These are phyloP conservation scores for Hirundo rustica DNA, from an alignment of 2,797 vertebrate species.

Conservation along the genomic window DNA sequence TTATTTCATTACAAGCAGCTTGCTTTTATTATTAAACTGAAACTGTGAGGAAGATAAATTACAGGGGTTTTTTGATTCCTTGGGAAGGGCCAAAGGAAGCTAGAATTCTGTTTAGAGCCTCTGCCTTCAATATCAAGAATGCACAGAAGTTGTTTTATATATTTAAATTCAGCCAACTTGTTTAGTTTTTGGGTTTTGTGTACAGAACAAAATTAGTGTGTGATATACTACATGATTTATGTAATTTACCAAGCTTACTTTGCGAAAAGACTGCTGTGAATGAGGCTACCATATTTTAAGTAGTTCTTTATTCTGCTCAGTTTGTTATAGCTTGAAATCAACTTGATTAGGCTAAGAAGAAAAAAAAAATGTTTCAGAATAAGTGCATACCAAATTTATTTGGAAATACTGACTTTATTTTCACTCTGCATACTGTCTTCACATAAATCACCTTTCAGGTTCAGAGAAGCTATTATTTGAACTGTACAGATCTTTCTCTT, in stretches of 20 bases:
- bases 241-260: background rate
- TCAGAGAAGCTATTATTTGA: background rate
- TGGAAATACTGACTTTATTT: background rate
- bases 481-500: background rate
- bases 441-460: background rate
- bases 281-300: background rate
- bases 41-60: background rate
- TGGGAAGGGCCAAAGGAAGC: background rate
- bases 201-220: background rate
- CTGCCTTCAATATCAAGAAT: background rate
- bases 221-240: background rate
- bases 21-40: background rate
- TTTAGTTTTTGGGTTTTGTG: background rate
- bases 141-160: background rate
- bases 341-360: slow-evolving; percentile 1
- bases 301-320: background rate
- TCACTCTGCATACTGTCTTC: background rate
- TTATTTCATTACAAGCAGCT: background rate
- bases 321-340: slow-evolving; percentile 7
- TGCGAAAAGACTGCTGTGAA: background rate
- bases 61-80: background rate
- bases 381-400: background rate
- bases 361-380: background rate
- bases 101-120: background rate
- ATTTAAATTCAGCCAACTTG: background rate